Percentiles rank a stretch among this genome's conserved stretches.
Evolutionary conservation across 2,113 vertebrate species (phyloP).

Genomic region (Carassius auratus): DNA sequence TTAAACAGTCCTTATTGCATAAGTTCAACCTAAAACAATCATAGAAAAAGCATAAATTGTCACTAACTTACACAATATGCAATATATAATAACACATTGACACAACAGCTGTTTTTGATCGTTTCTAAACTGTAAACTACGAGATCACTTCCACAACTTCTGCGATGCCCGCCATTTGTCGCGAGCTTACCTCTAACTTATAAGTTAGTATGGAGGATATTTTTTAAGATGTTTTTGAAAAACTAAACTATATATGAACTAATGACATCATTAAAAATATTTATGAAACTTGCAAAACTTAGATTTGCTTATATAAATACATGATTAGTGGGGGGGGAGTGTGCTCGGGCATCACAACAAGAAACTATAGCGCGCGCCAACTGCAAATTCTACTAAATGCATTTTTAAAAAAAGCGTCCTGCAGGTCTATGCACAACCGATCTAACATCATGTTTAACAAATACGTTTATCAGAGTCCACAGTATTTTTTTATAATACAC

Average conservation of each 20-base stretch:
- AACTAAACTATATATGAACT: background rate
- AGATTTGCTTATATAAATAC: background rate
- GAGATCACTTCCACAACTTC: background rate
- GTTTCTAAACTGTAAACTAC: background rate
- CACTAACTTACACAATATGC: too few species aligned
- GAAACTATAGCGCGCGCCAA: constrained; percentile 26
- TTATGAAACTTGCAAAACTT: fast-evolving
- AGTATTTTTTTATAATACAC: background rate
- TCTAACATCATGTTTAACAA: background rate
- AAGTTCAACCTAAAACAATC: background rate
- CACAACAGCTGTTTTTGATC: background rate
- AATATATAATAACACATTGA: background rate
- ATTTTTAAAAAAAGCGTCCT: background rate
- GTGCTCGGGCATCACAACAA: background rate
- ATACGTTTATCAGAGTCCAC: background rate
- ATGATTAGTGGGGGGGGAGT: background rate
- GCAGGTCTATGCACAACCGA: background rate
- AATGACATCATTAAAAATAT: background rate
- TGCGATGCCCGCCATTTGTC: constrained; percentile 31
- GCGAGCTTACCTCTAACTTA: too few species aligned
- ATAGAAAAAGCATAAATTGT: background rate
- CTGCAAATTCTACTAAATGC: background rate
- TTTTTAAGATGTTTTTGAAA: background rate
- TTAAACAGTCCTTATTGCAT: background rate
- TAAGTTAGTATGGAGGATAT: too few species aligned